Base-by-base conservation (phyloP, 2,888 invertebrate species). In the Cheilosia variabilis region DNA sequence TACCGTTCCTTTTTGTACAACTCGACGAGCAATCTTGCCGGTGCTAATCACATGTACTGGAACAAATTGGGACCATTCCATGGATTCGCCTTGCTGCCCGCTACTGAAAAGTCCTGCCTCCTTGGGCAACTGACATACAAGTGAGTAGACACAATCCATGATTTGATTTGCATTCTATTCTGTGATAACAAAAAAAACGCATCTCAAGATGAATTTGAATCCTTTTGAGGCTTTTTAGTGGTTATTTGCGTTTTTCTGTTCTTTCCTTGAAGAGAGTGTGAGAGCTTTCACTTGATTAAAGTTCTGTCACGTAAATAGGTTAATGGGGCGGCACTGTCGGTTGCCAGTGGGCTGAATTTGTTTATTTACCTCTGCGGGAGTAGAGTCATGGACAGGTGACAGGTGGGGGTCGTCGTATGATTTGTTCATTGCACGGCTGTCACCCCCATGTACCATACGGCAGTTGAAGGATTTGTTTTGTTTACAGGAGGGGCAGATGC, bases 61-160 rank as follows among this genome's bases (percentile, higher is more conserved):
- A 95, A 95, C 87, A 95, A 96, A 82, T 93, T 95, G 63, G 97
- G 97, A 0, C 96, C 97, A 0, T 97, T 97, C 91, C 96, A 97
- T 91, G 96, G 96, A 86, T 97, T 97, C 90, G 96, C 97, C 0
- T 93, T 96, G 58, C 91, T 97, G 13, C 97, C 97, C 1, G 92
- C 93, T 3, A 93, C 93, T 60, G 92, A 93, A 55, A 94, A 94
- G 0, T 95, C 94, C 84, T 98, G 98, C 90, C 95, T 95, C n/a
- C 93, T 96, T 15, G 97, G 97, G 0, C 97, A 98, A 89, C 93
- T 99, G 75, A 98, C 98, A 0, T 95, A 91, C 87, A 92, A 92
- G 92, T 92, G 86, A 90, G 90, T 90, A 89, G 34, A 7, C 24
- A 4, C 31, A 24, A 17, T 10, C 13, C 24, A 37, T 55, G 34